Conservation (phyloP, 2,113 vertebrate genomes). For the Actenoides lindsayi region DNA sequence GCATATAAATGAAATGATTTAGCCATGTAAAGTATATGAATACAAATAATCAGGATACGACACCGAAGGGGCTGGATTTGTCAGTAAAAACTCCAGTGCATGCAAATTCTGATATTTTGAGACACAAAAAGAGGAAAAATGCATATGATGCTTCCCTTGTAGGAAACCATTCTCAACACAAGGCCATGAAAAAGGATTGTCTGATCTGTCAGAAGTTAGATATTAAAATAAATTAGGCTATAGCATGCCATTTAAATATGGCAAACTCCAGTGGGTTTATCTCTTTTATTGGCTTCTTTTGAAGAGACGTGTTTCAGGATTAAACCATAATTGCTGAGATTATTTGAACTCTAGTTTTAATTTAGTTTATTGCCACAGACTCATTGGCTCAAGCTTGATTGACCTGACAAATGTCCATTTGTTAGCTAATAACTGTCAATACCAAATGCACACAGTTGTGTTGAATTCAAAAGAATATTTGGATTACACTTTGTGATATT, state of each 20-base stretch:
- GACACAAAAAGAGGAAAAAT: neutral
- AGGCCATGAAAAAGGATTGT: neutral
- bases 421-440: neutral
- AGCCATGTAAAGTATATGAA: neutral
- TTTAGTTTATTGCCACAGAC: neutral
- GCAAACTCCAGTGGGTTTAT: neutral
- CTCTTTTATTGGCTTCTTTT: neutral
- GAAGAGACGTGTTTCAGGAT: neutral
- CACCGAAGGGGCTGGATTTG: neutral
- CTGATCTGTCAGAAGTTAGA: neutral
- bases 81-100: neutral
- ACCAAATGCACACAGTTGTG: neutral
- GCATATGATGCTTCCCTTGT: neutral
- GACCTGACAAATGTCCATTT: neutral
- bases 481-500: neutral
- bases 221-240: neutral
- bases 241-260: neutral
- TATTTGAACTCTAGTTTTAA: neutral
- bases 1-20: neutral
- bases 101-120: neutral
- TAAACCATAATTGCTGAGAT: neutral
- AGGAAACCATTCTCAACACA: neutral
- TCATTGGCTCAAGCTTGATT: neutral
- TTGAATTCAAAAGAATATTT: neutral
- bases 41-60: neutral